Evolutionary conservation across 2,797 vertebrate species (phyloP), one percentile per base, ranked within the genome.

Genomic region (Gobionotothen gibberifrons): DNA sequence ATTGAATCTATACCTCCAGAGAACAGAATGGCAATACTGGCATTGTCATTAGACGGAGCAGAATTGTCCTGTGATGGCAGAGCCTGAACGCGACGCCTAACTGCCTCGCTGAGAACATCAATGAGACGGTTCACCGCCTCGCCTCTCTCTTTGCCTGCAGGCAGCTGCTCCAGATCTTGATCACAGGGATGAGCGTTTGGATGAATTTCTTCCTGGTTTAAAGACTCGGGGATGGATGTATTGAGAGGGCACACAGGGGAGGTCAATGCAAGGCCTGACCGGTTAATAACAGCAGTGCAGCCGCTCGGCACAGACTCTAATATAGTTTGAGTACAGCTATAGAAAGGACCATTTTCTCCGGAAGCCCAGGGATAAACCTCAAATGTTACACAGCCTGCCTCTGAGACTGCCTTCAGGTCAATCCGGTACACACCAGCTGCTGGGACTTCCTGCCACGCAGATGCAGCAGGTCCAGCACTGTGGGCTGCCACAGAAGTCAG

Each of bases 1-100:
- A 98, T 97, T 0, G 97, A 99, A 84, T 99, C 98, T 22, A 99
- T 80, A 1, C 98, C 98, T 55, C 98, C 98, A 52, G 98, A 99
- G 83, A 98, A 99, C 1, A 99, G 96, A 49, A 99, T 68, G 0
- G 96, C 97, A 9, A 98, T 29, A 0, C 81, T 77, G 3, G 96
- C 95, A 46, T 77, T 81, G 26, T 82, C 55, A 2, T 59, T 47
- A 1, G 2, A 2, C 16, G 51, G 17, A 19, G 65, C 22, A 3
- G 68, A 9, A 0, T 15, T 9, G 0, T 74, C 21, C 8, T 7
- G 10, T 11, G 21, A 79, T 0, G 86, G 92, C 57, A 97, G 88
- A 71, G 79, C 91, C 51, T 94, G 91, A 71, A 97, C 96, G 0
- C 98, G 94, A 44, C 82, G 93, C 74, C 92, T 90, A 9, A 99